phyloP scores from a whole-genome alignment of 2,113 vertebrate species.

The Eptesicus fuscus region DNA sequence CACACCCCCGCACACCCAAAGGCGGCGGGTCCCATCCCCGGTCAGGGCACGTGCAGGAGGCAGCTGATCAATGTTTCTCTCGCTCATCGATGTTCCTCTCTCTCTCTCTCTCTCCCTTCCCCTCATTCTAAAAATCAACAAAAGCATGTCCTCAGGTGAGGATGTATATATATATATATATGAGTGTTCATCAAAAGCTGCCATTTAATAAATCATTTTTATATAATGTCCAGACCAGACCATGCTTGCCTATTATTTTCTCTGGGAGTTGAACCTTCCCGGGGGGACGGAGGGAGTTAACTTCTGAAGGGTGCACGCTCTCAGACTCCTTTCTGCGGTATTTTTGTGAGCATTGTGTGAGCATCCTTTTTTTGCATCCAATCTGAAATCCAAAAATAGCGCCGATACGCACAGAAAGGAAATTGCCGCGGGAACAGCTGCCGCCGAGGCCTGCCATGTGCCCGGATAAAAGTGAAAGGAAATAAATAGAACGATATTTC shows the following conservation, averaged over 20 bases:
- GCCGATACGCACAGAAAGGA: not conserved
- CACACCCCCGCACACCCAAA: no score
- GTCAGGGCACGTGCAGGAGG: no score
- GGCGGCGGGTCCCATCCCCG: no score
- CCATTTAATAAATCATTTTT: not conserved
- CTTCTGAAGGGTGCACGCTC: not conserved
- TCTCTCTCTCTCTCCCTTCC: no score
- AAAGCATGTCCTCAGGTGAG: no score
- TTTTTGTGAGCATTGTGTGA: not conserved
- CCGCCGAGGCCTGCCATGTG: not conserved
- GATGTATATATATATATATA: not conserved
- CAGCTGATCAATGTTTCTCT: no score
- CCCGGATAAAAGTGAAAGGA: not conserved
- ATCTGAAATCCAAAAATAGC: slow-evolving; percentile 5
- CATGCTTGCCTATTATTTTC: slow-evolving; percentile 56
- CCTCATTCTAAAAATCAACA: no score
- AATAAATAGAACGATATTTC: not conserved
- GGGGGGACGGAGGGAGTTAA: not conserved
- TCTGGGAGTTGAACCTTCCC: not conserved
- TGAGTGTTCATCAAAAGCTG: not conserved
- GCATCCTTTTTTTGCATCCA: not conserved
- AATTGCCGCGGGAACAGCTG: slow-evolving; percentile 41
- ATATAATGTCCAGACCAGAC: not conserved
- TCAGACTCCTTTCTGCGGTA: not conserved
- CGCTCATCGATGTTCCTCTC: no score